Conservation (phyloP, 2,888 invertebrate genomes). For the Diplolepis rosae region DNA sequence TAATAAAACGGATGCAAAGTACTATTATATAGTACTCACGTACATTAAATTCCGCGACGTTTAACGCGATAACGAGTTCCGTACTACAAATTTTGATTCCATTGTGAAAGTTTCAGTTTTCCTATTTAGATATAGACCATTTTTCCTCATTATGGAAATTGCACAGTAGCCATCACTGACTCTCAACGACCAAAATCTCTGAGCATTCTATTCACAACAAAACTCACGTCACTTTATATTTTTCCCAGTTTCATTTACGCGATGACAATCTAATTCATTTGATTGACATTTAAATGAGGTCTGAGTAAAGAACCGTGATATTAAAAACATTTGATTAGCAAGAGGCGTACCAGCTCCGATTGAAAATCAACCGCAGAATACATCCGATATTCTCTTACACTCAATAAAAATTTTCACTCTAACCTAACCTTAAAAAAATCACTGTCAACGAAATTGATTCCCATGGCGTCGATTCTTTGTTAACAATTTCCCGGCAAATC, state of each 20-base stretch:
- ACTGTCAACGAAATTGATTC: background rate
- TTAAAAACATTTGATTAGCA: background rate
- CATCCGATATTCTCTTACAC: background rate
- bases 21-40: constrained; percentile 20
- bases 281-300: background rate
- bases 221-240: background rate
- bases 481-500: constrained; percentile 3
- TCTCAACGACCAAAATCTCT: background rate
- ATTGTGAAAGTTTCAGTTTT: constrained; percentile 14
- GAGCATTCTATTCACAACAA: background rate
- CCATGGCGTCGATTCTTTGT: constrained; percentile 21
- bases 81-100: background rate
- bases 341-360: background rate
- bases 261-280: background rate
- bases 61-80: background rate
- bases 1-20: constrained; percentile 23
- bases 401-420: background rate
- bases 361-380: background rate
- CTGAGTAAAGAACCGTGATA: background rate
- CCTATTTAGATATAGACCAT: background rate
- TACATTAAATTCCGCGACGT: constrained; percentile 9
- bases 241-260: background rate
- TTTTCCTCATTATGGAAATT: background rate
- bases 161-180: background rate
- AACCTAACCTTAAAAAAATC: constrained; percentile 24